Percentiles rank a stretch among this genome's conserved stretches.
Evolutionary conservation across 2,113 vertebrate genomes (phyloP).

Genomic region (Odocoileus hemionus): DNA sequence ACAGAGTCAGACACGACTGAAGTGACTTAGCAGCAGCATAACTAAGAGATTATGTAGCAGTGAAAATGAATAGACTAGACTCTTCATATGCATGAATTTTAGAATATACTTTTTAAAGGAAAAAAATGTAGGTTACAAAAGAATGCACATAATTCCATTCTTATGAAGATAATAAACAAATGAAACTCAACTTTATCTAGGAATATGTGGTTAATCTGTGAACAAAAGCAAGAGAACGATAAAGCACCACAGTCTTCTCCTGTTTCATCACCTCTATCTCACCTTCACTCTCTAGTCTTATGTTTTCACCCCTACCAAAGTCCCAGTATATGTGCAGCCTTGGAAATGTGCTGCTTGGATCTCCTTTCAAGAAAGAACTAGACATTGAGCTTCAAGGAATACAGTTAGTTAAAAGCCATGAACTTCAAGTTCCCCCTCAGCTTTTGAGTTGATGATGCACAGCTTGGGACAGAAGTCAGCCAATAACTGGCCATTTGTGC

Average conservation of each 20-base stretch:
- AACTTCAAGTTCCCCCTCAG: rapidly evolving
- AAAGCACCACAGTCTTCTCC: background rate
- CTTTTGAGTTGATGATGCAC: background rate
- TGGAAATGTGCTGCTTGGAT: background rate
- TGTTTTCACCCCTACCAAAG: background rate
- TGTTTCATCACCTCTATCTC: background rate
- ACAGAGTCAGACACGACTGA: too few relatives aligned
- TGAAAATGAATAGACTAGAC: background rate
- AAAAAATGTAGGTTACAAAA: background rate
- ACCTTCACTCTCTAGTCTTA: background rate
- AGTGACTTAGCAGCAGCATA: too few relatives aligned
- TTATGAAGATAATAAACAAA: background rate
- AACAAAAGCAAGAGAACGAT: background rate
- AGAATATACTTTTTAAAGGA: background rate
- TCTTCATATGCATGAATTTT: background rate
- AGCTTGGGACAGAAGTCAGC: background rate
- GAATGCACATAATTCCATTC: background rate
- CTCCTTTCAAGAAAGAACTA: background rate
- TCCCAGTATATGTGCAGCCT: background rate
- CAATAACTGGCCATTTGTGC: background rate
- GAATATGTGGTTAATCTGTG: background rate
- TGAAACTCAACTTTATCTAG: background rate
- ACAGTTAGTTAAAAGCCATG: background rate
- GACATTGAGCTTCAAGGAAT: background rate
- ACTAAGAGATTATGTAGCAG: background rate